phyloP scores from a whole-genome alignment of 2,888 invertebrate species.

The Chymomyza fuscimana region DNA sequence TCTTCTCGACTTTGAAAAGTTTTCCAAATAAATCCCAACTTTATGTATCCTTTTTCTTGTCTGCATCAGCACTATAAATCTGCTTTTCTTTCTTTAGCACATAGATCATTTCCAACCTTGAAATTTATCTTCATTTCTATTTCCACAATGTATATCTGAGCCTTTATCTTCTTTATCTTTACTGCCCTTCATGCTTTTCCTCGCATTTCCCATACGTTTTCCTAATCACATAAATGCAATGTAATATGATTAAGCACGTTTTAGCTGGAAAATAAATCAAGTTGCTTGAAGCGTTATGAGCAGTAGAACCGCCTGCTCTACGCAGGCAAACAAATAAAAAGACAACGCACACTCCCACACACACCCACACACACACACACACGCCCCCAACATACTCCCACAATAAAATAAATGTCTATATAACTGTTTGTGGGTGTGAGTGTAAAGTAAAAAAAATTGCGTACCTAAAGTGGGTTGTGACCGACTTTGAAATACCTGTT shows the following conservation, averaged over 20 bases:
- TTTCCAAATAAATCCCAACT: background rate
- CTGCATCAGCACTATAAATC: background rate
- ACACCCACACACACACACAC: slow-evolving; percentile 16
- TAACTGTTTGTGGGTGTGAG: slow-evolving; percentile 30
- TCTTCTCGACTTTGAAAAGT: too few relatives aligned
- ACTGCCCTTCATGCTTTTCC: background rate
- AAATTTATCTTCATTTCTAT: background rate
- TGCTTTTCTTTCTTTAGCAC: background rate
- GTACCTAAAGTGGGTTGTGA: slow-evolving; percentile 13
- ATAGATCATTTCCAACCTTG: background rate
- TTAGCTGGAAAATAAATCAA: slow-evolving; percentile 73
- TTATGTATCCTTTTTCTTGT: background rate
- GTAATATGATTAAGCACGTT: slow-evolving; percentile 77
- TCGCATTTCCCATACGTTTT: slow-evolving; percentile 26
- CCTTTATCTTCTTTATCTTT: background rate
- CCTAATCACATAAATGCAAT: slow-evolving; percentile 74
- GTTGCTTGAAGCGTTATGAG: slow-evolving; percentile 56
- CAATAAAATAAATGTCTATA: slow-evolving; percentile 35
- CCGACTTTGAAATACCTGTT: too few relatives aligned
- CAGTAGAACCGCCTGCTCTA: slow-evolving; percentile 20
- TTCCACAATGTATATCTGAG: background rate
- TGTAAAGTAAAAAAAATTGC: slow-evolving; percentile 20
- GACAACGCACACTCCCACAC: slow-evolving; percentile 7
- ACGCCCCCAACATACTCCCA: slow-evolving; percentile 7
- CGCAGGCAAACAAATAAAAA: slow-evolving; percentile 57